phyloP scores from a whole-genome alignment of 2,888 invertebrate genomes.

The Elegia similella region DNA sequence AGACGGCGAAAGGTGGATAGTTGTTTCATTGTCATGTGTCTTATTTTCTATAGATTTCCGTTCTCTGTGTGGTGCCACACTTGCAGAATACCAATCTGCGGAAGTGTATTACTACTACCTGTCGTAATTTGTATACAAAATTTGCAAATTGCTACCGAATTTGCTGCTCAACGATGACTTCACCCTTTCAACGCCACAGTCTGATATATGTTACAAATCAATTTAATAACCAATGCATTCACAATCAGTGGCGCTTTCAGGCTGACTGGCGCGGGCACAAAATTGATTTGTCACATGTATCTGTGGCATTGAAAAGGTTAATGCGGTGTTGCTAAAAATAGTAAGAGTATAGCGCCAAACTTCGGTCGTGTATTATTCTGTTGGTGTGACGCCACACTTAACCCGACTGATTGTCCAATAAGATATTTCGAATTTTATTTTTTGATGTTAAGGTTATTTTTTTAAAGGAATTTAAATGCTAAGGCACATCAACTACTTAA shows the following conservation, averaged over 20 bases:
- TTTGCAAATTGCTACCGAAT: too few relatives aligned
- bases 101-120: too few relatives aligned
- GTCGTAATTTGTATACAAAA: background rate
- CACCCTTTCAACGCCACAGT: too few relatives aligned
- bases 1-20: constrained; percentile 40
- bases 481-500: constrained; percentile 53
- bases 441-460: constrained; percentile 31
- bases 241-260: too few relatives aligned
- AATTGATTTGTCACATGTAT: too few relatives aligned
- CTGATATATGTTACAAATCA: too few relatives aligned
- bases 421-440: constrained; percentile 26
- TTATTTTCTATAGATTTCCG: constrained; percentile 35
- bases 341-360: background rate
- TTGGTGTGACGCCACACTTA: constrained; percentile 18
- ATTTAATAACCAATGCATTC: too few relatives aligned
- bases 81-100: background rate
- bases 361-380: background rate
- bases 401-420: constrained; percentile 44
- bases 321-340: background rate
- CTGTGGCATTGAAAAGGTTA: too few relatives aligned
- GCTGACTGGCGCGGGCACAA: too few relatives aligned
- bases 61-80: constrained; percentile 19
- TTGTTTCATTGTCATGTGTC: constrained; percentile 34
- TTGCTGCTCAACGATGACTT: too few relatives aligned
- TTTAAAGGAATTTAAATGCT: constrained; percentile 28